phyloP scores from a whole-genome alignment of 2,113 vertebrate genomes.

The Romanogobio albipinnatus region DNA sequence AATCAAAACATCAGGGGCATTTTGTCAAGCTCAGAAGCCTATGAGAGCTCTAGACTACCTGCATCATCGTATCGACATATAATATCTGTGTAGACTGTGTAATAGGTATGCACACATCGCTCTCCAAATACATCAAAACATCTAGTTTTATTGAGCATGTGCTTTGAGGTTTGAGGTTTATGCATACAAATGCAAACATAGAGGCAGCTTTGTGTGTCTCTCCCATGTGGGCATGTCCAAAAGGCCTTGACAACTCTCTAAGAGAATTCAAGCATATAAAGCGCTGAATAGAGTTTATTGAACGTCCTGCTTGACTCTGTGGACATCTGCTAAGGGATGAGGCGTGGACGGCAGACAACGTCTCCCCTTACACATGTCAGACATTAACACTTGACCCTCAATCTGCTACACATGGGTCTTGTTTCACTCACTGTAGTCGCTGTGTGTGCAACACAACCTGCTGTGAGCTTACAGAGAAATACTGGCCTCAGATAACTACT shows the following conservation, averaged over 20 bases:
- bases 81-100: background rate
- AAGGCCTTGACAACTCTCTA: conserved; percentile 47
- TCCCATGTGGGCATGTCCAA: conserved; percentile 40
- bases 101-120: background rate
- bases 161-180: conserved; percentile 15
- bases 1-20: conserved; percentile 18
- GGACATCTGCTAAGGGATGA: conserved; percentile 43
- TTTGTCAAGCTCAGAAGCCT: background rate
- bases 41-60: background rate
- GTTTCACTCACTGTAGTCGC: conserved; percentile 1
- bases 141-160: background rate
- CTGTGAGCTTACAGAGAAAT: conserved; percentile 4
- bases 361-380: conserved; percentile 48
- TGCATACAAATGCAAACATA: conserved; percentile 32
- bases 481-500: conserved; percentile 27
- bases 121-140: background rate
- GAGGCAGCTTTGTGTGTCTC: conserved; percentile 28
- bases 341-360: conserved; percentile 35
- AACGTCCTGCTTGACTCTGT: conserved; percentile 42
- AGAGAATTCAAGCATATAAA: conserved; percentile 44
- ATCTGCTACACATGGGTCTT: conserved; percentile 2
- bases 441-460: background rate
- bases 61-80: background rate
- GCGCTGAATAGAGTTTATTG: conserved; percentile 35
- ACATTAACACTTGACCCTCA: conserved; percentile 49